A percentile compares a stretch with the other conserved stretches of the same genome.
Evolutionary conservation across 2,888 invertebrate genomes (phyloP).

Genomic region (Lasioglossum marginatum): DNA sequence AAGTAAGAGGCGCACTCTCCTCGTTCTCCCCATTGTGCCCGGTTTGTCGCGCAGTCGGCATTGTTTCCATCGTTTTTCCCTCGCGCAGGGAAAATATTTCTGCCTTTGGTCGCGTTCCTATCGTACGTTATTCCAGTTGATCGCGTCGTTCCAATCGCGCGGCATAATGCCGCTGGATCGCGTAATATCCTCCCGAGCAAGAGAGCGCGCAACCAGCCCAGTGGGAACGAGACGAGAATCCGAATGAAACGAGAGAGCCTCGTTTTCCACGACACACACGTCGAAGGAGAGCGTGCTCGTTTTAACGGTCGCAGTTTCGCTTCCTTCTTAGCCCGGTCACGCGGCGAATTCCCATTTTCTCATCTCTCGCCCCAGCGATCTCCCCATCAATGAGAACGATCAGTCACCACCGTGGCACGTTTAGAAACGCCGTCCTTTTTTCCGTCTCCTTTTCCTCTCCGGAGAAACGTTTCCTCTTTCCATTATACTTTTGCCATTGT

Average conservation of each 20-base stretch:
- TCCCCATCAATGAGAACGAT: conserved; percentile 67
- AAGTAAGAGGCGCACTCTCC: not conserved
- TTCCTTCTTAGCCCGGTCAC: conserved; percentile 2
- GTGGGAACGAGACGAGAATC: conserved; percentile 60
- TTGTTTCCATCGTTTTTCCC: not conserved
- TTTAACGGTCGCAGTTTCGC: conserved; percentile 29
- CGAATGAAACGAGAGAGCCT: conserved; percentile 65
- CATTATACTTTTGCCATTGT: conserved; percentile 41
- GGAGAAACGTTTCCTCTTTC: conserved; percentile 28
- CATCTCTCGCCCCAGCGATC: conserved; percentile 20
- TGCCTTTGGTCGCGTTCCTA: conserved; percentile 34
- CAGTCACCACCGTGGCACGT: conserved; percentile 19
- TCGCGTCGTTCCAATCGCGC: conserved; percentile 10
- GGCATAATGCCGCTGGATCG: conserved; percentile 41
- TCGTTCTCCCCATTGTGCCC: not conserved
- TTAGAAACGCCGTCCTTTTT: conserved; percentile 24
- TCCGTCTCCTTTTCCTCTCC: not conserved
- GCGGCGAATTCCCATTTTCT: conserved; percentile 41
- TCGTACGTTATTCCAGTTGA: conserved; percentile 31
- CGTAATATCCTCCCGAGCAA: conserved; percentile 48
- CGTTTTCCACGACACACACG: conserved; percentile 66
- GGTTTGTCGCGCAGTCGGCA: not conserved
- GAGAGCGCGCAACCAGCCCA: conserved; percentile 41
- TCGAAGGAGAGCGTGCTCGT: conserved; percentile 50
- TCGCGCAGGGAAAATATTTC: not conserved